Conservation (phyloP, 2,797 vertebrate genomes). For the Acestrorhynchus altus region DNA sequence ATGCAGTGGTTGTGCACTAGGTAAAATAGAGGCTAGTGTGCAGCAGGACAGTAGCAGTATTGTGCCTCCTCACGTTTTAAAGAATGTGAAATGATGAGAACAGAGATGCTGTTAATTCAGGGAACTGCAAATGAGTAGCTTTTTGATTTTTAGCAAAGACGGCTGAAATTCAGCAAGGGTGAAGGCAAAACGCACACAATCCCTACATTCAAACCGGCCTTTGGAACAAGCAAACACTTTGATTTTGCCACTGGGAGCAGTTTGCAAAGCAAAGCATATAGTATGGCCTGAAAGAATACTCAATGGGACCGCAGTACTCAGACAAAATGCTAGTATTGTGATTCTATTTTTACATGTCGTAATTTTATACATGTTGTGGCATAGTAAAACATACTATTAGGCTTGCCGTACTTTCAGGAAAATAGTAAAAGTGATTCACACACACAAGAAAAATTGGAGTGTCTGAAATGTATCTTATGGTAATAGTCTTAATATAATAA, state of each 20-base stretch:
- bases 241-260: conserved; percentile 14
- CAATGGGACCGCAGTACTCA: background rate
- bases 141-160: conserved; percentile 17
- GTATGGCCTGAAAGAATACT: background rate
- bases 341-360: background rate
- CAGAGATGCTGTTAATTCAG: conserved; percentile 43
- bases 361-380: too few relatives aligned
- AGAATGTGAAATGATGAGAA: conserved; percentile 33
- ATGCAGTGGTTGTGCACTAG: conserved; percentile 22
- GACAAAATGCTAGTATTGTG: background rate
- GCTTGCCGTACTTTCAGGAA: too few relatives aligned
- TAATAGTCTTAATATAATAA: too few relatives aligned
- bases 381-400: too few relatives aligned
- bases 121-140: conserved; percentile 25
- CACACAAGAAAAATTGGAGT: too few relatives aligned
- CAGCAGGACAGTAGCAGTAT: conserved; percentile 10
- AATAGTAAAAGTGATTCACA: too few relatives aligned
- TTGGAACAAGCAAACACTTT: conserved; percentile 22
- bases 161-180: conserved; percentile 17
- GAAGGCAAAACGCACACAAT: conserved; percentile 24
- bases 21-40: conserved; percentile 14
- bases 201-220: conserved; percentile 28
- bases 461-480: too few relatives aligned
- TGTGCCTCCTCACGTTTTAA: conserved; percentile 24
- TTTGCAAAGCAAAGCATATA: background rate